Evolutionary conservation across 2,888 invertebrate species (phyloP), one percentile per base, ranked within the genome.

Genomic region (Euproctis similis): DNA sequence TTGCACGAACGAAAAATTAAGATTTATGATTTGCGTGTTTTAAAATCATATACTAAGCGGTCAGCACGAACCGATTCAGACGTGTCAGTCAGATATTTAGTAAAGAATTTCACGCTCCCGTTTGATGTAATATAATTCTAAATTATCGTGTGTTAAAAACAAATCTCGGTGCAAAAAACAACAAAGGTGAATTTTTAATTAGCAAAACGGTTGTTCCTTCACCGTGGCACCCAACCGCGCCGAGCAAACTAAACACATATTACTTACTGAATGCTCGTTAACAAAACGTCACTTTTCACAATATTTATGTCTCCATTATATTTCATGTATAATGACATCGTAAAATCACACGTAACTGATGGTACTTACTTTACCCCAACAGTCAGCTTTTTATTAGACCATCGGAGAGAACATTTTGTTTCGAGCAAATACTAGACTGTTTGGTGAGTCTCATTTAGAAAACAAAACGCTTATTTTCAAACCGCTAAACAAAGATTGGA

Each of bases 251-350:
- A 72, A 69, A 75, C 61, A 68, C 72, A 68, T 73, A 59, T 68
- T 66, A 73, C 70, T 49, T 52, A 46, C 56, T 57, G n/a, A n/a
- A n/a, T n/a, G 59, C 57, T 76, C 77, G 72, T 80, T 80, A 75
- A 77, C 70, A 57, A 73, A 75, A 81, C 71, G 76, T 76, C 78
- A 73, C 64, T 74, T 74, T 78, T 77, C 71, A 72, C 68, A 59
- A 73, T 77, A 76, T 77, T 76, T 76, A 80, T 77, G 75, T 76
- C 73, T 76, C 70, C 72, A 75, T 76, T 75, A 75, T 73, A 70
- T 75, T 75, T 74, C 73, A 73, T 65, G 56, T 61, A 61, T 59
- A 65, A 75, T 64, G 61, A 73, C 69, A 63, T 69, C 65, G 60
- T 76, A 68, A 75, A 71, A 57, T 59, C 50, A 57, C 62, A 60